These are phyloP conservation scores for Mesocricetus auratus DNA, from an alignment of 2,113 vertebrate species.

Conservation along the genomic window DNA sequence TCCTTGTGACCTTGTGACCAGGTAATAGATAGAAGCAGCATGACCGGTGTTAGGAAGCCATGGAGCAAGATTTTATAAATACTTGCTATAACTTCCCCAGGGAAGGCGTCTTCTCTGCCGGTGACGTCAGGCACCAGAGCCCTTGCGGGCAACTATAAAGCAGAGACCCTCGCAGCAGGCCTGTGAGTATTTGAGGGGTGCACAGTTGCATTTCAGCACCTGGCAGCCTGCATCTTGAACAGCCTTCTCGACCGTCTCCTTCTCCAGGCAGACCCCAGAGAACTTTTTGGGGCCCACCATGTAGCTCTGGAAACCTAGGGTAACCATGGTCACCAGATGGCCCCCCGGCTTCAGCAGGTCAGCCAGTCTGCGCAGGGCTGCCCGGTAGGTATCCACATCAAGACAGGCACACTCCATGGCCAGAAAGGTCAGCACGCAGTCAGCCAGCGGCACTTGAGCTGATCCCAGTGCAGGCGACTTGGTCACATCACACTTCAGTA, in stretches of 20 bases:
- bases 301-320: neutral
- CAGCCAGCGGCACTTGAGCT: neutral
- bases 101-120: neutral
- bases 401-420: neutral
- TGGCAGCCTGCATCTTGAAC: neutral
- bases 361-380: neutral
- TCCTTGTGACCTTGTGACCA: neutral
- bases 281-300: neutral
- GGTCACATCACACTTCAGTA: neutral
- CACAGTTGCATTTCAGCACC: neutral
- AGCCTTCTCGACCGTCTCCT: slow-evolving; percentile 10
- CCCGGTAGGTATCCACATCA: neutral
- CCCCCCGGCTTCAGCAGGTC: slow-evolving; percentile 4
- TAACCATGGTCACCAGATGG: neutral
- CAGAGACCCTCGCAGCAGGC: neutral
- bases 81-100: neutral
- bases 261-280: neutral
- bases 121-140: neutral
- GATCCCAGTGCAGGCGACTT: neutral
- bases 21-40: neutral
- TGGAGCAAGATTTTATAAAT: neutral
- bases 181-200: neutral
- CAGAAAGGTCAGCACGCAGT: neutral
- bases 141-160: neutral
- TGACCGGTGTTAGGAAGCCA: neutral